A percentile compares a stretch with the other conserved stretches of the same genome.
These are phyloP conservation scores for Gopherus flavomarginatus DNA, from an alignment of 2,113 vertebrate genomes.

Conservation along the genomic window DNA sequence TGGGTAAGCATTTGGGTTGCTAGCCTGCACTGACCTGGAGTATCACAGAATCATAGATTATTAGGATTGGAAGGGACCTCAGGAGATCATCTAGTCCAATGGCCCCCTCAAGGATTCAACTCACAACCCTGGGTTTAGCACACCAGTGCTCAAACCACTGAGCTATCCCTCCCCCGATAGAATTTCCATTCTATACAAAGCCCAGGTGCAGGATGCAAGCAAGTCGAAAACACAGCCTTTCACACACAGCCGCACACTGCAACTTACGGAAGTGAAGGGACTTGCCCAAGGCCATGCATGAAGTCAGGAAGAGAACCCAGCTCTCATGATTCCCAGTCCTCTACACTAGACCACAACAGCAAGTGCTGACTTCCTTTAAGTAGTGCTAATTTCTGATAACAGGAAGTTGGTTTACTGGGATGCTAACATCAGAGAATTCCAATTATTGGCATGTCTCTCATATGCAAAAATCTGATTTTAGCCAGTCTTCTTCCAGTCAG, in stretches of 20 bases:
- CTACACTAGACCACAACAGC: neutral
- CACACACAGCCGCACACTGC: neutral
- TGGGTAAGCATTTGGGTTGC: neutral
- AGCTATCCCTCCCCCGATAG: too few relatives aligned
- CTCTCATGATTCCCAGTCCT: neutral
- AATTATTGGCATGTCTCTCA: neutral
- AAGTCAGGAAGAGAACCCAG: rapidly evolving
- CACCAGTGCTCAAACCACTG: too few relatives aligned
- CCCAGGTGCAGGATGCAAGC: neutral
- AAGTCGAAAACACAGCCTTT: rapidly evolving
- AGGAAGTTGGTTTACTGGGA: neutral
- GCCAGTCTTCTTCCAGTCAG: neutral
- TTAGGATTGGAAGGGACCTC: too few relatives aligned
- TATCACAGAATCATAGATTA: too few relatives aligned
- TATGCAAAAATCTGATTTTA: neutral
- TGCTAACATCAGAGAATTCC: neutral
- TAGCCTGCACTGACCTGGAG: neutral
- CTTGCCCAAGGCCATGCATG: neutral
- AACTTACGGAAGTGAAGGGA: neutral
- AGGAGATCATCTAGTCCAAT: too few relatives aligned
- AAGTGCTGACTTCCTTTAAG: rapidly evolving
- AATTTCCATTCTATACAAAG: neutral
- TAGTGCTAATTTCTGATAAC: neutral
- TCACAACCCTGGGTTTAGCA: too few relatives aligned
- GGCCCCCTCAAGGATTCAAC: too few relatives aligned